Conservation (phyloP, 2,797 vertebrate genomes). For the Macrochelys suwanniensis region DNA sequence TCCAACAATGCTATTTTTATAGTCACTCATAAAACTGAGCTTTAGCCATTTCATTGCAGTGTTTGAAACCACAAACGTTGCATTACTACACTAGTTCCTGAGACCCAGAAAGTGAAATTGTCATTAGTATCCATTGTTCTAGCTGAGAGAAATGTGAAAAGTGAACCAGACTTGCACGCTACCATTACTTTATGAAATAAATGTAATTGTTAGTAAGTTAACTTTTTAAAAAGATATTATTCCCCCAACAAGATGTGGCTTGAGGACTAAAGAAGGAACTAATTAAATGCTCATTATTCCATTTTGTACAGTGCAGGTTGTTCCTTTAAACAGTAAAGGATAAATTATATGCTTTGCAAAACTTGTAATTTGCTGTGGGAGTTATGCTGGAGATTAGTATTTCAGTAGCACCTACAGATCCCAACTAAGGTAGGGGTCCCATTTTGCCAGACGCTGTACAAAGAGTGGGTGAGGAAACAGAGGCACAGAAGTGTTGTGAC, state of each 20-base stretch:
- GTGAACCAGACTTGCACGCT: neutral
- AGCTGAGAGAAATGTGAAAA: neutral
- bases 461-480: neutral
- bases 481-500: neutral
- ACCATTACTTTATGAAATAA: neutral
- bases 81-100: neutral
- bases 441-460: neutral
- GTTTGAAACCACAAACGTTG: neutral
- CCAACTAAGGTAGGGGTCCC: neutral
- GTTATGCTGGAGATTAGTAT: neutral
- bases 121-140: neutral
- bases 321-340: neutral
- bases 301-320: neutral
- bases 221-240: neutral
- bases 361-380: neutral
- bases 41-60: neutral
- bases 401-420: neutral
- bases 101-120: neutral
- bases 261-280: neutral
- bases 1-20: neutral
- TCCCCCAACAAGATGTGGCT: neutral
- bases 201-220: neutral
- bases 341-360: neutral
- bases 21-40: rapidly evolving
- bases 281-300: neutral